Evolutionary conservation across 2,797 vertebrate genomes (phyloP).

Genomic region (Hippoglossus hippoglossus): DNA sequence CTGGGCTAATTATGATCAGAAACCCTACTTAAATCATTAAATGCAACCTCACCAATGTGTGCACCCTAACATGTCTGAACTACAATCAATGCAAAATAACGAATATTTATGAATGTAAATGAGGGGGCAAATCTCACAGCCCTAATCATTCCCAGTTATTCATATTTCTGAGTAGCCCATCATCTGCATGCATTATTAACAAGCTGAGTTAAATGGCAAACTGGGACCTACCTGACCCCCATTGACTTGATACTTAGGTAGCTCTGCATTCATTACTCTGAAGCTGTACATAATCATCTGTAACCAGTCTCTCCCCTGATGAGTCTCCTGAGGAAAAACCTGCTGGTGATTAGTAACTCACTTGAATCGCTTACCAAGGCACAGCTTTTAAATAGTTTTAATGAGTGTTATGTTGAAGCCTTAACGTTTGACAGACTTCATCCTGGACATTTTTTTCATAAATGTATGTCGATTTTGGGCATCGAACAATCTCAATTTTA

Average conservation of each 20-base stretch:
- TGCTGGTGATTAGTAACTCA: slow-evolving; percentile 31
- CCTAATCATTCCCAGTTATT: slow-evolving; percentile 66
- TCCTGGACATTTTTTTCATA: background rate
- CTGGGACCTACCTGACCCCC: slow-evolving; percentile 54
- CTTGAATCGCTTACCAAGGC: background rate
- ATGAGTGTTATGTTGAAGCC: too few relatives aligned
- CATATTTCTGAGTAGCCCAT: slow-evolving; percentile 52
- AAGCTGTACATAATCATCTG: slow-evolving; percentile 44
- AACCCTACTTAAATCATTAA: background rate
- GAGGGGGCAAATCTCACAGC: slow-evolving; percentile 39
- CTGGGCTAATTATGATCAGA: background rate
- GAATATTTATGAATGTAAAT: slow-evolving; percentile 77
- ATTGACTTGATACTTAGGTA: slow-evolving; percentile 58
- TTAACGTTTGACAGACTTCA: too few relatives aligned
- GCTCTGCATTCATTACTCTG: slow-evolving; percentile 54
- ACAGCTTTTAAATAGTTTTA: background rate
- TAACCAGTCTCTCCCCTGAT: slow-evolving; percentile 19
- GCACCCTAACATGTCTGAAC: background rate
- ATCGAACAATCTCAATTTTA: background rate
- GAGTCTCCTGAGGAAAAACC: slow-evolving; percentile 25
- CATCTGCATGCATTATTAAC: slow-evolving; percentile 65
- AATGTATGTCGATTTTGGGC: background rate
- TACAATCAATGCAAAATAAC: slow-evolving; percentile 24
- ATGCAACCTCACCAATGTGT: background rate
- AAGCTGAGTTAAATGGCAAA: slow-evolving; percentile 68